Evolutionary conservation across 2,888 invertebrate genomes (phyloP), one percentile per base, ranked within the genome.

Genomic region (Cantharis rustica): DNA sequence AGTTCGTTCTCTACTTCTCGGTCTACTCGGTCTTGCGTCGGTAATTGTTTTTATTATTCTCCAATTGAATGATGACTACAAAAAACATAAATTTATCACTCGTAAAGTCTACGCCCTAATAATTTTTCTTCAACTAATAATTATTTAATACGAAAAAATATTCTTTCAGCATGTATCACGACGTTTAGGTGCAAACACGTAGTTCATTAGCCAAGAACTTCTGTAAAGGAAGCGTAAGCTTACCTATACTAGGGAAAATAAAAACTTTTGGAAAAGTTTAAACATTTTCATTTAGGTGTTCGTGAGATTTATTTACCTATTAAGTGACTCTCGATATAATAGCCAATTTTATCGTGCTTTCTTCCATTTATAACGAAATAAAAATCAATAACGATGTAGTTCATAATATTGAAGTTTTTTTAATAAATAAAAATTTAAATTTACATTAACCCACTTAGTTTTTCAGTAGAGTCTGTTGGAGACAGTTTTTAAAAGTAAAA

Each of bases 401-500:
- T 63, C 47, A 47, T n/a, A 47, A 47, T n/a, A 47, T 20, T 66
- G 23, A 11, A 66, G 64, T 66, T 66, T 71, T 75, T 70, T 75
- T 66, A 70, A 71, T 74, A 74, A 71, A 61, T 75, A 70, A 75
- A 75, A 71, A 75, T 70, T 71, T 71, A 75, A 27, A 75, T 75
- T 69, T 75, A 72, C 71, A 75, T 66, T 75, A 71, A 64, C 69
- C 26, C 17, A 71, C 64, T 27, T 70, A 64, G 75, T 75, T 75
- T 75, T 75, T 75, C 27, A 47, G 31, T 27, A n/a, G 47, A 61
- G 23, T 71, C 75, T 75, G 75, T 20, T 66, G 31, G 71, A 71
- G 71, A 71, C 75, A 75, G 71, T 70, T 68, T 71, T 70, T 71
- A 75, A 71, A 75, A 75, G 75, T 75, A 70, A 75, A 75, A 71